phyloP scores from a whole-genome alignment of 2,797 vertebrate species.

The Brachymystax lenok region DNA sequence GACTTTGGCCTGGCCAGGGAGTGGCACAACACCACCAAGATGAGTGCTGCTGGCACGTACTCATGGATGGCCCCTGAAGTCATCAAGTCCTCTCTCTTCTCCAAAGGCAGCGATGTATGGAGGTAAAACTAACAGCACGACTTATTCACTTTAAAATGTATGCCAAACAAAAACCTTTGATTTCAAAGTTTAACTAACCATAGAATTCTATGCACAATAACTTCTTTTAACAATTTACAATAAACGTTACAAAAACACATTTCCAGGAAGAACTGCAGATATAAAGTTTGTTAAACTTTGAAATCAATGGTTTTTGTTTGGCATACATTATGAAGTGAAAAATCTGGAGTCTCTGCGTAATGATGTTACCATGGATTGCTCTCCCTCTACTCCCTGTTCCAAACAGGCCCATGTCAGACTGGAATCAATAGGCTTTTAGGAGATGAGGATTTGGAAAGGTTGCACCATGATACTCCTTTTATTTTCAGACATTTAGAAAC shows the following conservation, averaged over 20 bases:
- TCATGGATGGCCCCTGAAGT: conserved; percentile 99
- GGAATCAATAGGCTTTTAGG: not conserved
- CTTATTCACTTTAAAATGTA: no score
- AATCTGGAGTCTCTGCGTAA: no score
- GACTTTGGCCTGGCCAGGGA: conserved; percentile 95
- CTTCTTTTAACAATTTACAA: no score
- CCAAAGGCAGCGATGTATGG: conserved; percentile 97
- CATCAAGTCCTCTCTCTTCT: conserved; percentile 94
- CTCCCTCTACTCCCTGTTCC: not conserved
- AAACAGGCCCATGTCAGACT: not conserved
- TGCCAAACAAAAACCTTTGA: no score
- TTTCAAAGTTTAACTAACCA: no score
- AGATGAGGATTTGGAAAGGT: not conserved
- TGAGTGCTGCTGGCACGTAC: conserved; percentile 94
- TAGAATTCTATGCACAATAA: no score
- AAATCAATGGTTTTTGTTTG: no score
- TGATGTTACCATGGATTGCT: not conserved
- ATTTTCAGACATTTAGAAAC: not conserved
- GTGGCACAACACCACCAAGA: conserved; percentile 96
- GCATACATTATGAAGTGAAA: no score
- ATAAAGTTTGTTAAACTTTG: no score
- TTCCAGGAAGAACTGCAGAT: no score
- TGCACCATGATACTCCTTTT: not conserved
- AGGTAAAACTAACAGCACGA: conserved; percentile 69
- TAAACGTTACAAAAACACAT: no score